phyloP scores from a whole-genome alignment of 2,797 vertebrate species.

The Diglossa cyanea region DNA sequence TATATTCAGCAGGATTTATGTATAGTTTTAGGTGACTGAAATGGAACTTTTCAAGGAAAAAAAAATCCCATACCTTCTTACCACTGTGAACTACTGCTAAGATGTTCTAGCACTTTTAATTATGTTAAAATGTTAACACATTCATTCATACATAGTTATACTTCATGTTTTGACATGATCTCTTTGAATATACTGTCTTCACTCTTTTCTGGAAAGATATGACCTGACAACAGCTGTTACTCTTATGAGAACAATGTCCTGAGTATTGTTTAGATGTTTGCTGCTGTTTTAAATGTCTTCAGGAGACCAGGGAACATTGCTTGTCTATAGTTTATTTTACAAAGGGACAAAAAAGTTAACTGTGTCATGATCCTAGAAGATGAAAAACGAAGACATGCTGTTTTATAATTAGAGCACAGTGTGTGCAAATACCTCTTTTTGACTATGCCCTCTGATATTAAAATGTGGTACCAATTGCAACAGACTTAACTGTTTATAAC shows the following conservation, averaged over 20 bases:
- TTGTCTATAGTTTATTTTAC: not conserved
- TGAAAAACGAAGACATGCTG: not conserved
- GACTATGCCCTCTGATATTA: not conserved
- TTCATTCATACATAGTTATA: not conserved
- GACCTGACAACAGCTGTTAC: not conserved
- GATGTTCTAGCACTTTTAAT: not conserved
- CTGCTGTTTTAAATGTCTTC: not conserved
- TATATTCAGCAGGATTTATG: not conserved
- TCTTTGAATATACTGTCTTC: not conserved
- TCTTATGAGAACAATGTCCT: not conserved
- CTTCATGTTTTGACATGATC: not conserved
- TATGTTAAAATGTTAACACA: not conserved
- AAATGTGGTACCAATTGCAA: not conserved
- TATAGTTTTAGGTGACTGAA: not conserved
- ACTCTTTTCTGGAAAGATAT: not conserved
- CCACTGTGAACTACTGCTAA: not conserved
- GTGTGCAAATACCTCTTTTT: not conserved
- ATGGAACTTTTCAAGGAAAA: fast-evolving
- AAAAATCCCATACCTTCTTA: fast-evolving
- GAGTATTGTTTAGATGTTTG: not conserved
- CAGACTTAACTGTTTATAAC: not conserved
- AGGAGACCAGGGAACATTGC: not conserved
- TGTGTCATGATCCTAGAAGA: not conserved
- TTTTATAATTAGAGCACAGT: not conserved
- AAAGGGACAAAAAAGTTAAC: not conserved